Evolutionary conservation across 1,140 invertebrate species (phyloP).

Genomic region (Meloidogyne chitwoodi): DNA sequence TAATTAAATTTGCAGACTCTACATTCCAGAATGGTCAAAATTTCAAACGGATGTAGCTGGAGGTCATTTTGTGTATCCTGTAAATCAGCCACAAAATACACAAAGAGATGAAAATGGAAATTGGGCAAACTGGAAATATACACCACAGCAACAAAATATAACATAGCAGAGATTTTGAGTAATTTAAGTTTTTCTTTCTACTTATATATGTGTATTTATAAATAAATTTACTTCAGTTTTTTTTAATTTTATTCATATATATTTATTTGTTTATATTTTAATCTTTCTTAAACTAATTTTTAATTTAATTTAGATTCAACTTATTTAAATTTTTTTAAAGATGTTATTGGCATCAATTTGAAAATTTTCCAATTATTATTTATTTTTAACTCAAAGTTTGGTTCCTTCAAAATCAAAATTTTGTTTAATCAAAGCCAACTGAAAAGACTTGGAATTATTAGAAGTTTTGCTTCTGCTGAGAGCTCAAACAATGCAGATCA

Average conservation of each 20-base stretch:
- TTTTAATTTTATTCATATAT: too few relatives aligned
- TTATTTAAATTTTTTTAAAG: too few relatives aligned
- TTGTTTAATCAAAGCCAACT: neutral
- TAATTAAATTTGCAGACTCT: slow-evolving; percentile 10
- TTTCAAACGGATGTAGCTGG: slow-evolving; percentile 34
- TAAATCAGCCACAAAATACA: slow-evolving; percentile 23
- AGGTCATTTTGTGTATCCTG: slow-evolving; percentile 43
- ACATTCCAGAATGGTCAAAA: slow-evolving; percentile 41
- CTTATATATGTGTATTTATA: too few relatives aligned
- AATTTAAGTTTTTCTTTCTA: too few relatives aligned
- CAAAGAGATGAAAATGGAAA: slow-evolving; percentile 36
- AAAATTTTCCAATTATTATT: neutral
- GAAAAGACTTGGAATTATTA: neutral
- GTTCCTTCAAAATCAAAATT: neutral
- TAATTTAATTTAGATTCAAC: too few relatives aligned
- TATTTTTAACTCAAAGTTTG: neutral
- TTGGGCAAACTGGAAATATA: slow-evolving; percentile 36
- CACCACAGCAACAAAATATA: neutral
- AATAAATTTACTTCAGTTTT: too few relatives aligned
- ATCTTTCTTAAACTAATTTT: too few relatives aligned
- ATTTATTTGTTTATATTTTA: too few relatives aligned
- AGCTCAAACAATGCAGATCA: neutral
- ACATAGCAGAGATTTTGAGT: neutral
- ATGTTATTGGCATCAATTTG: neutral
- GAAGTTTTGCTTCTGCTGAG: neutral